Base-by-base conservation (phyloP, 2,797 vertebrate species). In the Carapus acus region DNA sequence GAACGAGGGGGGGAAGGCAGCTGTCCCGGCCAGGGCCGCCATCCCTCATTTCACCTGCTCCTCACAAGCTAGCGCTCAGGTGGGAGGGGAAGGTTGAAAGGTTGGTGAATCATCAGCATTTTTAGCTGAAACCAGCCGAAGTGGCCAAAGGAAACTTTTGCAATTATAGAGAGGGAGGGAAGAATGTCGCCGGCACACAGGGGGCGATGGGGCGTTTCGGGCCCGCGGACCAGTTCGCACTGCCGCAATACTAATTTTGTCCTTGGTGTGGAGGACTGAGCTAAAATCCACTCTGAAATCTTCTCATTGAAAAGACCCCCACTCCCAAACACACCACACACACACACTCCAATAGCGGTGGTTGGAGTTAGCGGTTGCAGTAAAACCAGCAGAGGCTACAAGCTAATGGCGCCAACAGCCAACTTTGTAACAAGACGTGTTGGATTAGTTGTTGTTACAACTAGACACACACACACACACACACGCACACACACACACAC, bases 231-330 rank as follows among this genome's bases (percentile, higher is more conserved):
- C 3, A 27, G 8, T 16, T 40, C 19, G 6, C 23, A 19, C n/a
- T 14, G n/a, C n/a, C 8, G 55, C 38, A 45, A 39, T 16, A 50
- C 51, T 71, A 67, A 58, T 9, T 57, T 66, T 82, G 81, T 43
- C 83, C 83, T 86, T 86, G 79, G 81, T 68, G 58, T 50, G 45
- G 71, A 79, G 65, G 62, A 67, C 77, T 77, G 44, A 38, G 49
- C 43, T 63, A 49, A 48, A 65, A 38, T 63, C 22, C 39, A 65
- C 43, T 52, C 51, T 53, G 48, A 34, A 39, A 53, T 54, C 37
- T 54, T n/a, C n/a, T 48, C 41, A 65, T 78, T 68, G 67, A 71
- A 49, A 43, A 67, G 58, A 49, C 38, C 49, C 50, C 47, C 66
- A 67, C 69, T 68, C 51, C 68, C 67, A 76, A 59, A 60, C 27